Percentiles rank a stretch among this genome's conserved stretches.
Conservation (phyloP, 2,797 vertebrate species). For the Chrysocyon brachyurus region DNA sequence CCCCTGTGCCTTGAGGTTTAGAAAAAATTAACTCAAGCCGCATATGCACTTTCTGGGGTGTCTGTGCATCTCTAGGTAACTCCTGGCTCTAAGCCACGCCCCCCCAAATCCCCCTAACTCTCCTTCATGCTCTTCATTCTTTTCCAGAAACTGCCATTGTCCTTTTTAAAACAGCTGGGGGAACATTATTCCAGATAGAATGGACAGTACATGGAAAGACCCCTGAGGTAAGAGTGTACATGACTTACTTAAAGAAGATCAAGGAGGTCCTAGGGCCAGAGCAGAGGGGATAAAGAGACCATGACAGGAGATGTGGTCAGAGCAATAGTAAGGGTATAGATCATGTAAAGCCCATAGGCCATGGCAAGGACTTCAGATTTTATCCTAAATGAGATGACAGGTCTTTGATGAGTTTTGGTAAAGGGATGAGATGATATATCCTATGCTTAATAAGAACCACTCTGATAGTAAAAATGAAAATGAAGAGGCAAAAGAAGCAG, state of each 20-base stretch:
- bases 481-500: not conserved
- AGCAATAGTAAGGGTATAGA: not conserved
- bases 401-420: not conserved
- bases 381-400: not conserved
- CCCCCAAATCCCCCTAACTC: not conserved
- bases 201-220: not conserved
- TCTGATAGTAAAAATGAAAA: not conserved
- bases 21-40: not conserved
- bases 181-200: not conserved
- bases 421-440: not conserved
- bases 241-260: not conserved
- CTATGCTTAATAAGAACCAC: not conserved
- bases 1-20: not conserved
- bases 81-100: not conserved
- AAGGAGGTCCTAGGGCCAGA: not conserved
- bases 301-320: not conserved
- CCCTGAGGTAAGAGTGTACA: not conserved
- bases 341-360: not conserved
- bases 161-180: not conserved
- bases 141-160: not conserved
- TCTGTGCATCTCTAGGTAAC: not conserved
- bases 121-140: not conserved
- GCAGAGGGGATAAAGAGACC: not conserved
- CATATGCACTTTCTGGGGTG: not conserved
- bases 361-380: not conserved